A percentile compares a stretch with the other conserved stretches of the same genome.
Conservation (phyloP, 1,140 invertebrate species). For the Helicoverpa armigera region DNA sequence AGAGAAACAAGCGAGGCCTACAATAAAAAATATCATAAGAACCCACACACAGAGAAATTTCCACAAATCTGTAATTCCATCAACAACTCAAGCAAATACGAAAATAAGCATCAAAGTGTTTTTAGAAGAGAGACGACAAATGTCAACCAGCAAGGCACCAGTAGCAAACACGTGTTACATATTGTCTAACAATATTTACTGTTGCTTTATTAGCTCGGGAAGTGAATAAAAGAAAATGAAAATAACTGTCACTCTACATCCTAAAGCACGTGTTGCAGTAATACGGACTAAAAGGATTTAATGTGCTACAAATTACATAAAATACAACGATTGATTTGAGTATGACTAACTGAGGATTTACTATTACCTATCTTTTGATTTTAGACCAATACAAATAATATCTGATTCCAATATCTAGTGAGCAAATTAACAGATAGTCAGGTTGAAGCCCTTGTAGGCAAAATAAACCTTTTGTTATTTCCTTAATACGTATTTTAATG, state of each 20-base stretch:
- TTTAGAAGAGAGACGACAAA: slow-evolving; percentile 81
- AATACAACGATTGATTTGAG: not conserved
- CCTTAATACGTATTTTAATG: slow-evolving; percentile 68
- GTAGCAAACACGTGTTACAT: slow-evolving; percentile 83
- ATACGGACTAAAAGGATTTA: slow-evolving; percentile 65
- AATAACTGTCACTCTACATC: slow-evolving; percentile 74
- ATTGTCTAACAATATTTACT: slow-evolving; percentile 85
- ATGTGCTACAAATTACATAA: slow-evolving; percentile 68
- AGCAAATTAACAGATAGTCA: not conserved
- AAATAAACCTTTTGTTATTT: slow-evolving; percentile 66
- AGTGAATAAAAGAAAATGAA: slow-evolving; percentile 75
- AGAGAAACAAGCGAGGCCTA: slow-evolving; percentile 71
- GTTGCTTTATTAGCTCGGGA: slow-evolving; percentile 79
- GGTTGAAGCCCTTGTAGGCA: slow-evolving; percentile 46
- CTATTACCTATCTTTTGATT: no score
- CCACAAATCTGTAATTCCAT: slow-evolving; percentile 83
- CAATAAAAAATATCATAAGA: slow-evolving; percentile 72
- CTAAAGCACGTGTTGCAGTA: slow-evolving; percentile 77
- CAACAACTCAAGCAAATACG: slow-evolving; percentile 79
- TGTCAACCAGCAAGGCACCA: slow-evolving; percentile 74
- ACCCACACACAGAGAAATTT: slow-evolving; percentile 76
- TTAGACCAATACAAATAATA: no score
- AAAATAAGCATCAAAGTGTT: slow-evolving; percentile 86
- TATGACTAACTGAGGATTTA: no score
- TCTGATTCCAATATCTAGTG: no score